Evolutionary conservation across 2,797 vertebrate genomes (phyloP), one percentile per base, ranked within the genome.

Genomic region (Lithobates sylvaticus): DNA sequence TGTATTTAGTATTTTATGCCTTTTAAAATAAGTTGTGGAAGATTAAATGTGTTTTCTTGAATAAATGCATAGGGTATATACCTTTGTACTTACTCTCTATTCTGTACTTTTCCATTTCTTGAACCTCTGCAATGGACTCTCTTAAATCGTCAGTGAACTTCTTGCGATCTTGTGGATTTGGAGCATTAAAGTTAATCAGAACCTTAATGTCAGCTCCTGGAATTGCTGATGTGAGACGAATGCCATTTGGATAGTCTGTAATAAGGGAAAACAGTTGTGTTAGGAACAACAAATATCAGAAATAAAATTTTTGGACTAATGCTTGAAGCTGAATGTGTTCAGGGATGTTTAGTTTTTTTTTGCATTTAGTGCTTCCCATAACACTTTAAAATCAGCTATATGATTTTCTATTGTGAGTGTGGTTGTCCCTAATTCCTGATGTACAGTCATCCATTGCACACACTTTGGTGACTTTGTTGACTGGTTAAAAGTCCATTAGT

Each of bases 31-130:
- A 3, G 10, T 47, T 78, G 21, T 12, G 13, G 54, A 34, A 39
- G 32, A 21, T 77, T 5, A 76, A 9, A 16, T 58, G n/a, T 29
- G n/a, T 73, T 77, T 75, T 29, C 34, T 26, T 16, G 27, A 21
- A 70, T 58, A 70, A 58, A 23, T 15, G 23, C n/a, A 32, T 50
- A 69, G 23, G 12, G 16, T 88, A 90, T 90, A 88, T 91, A 92
- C 90, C 90, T 76, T 89, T 86, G 71, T 82, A 89, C 98, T 97
- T 90, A 99, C 98, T 96, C 91, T 99, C 97, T 94, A 99, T 99
- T 90, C 97, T 94, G 94, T 98, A 98, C 90, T 99, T 99, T 94
- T 99, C 98, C 98, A 99, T 99, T 92, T 99, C 98, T 91, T 99
- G 98, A 74, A 99, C 97, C 90, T 99, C 97, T 1, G 97, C 97